phyloP scores from a whole-genome alignment of 2,888 invertebrate species.

The Megalurothrips usitatus region DNA sequence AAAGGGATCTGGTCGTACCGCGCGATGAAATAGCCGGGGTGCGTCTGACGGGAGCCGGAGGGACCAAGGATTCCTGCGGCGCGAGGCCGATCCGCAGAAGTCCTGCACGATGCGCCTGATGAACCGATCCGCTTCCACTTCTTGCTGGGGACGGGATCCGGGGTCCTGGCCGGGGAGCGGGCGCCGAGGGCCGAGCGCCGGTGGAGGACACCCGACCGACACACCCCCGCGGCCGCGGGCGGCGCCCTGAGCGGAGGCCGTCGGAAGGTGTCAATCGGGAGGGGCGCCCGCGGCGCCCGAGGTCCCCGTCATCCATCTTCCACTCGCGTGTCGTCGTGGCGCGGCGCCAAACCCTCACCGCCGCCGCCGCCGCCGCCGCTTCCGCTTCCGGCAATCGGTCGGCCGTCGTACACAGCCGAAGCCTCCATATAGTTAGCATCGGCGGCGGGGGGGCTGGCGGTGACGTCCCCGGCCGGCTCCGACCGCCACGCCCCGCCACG shows the following conservation, averaged over 20 bases:
- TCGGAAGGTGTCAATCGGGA: background rate
- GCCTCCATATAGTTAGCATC: background rate
- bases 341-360: background rate
- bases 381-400: slow-evolving; percentile 4
- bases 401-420: background rate
- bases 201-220: background rate
- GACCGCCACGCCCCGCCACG: background rate
- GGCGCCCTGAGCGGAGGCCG: background rate
- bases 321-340: background rate
- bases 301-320: background rate
- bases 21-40: too few species aligned
- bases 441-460: background rate
- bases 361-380: background rate
- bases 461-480: background rate
- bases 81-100: too few species aligned
- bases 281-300: background rate
- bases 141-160: too few species aligned
- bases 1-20: too few species aligned
- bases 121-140: too few species aligned
- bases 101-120: too few species aligned
- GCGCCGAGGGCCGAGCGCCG: too few species aligned
- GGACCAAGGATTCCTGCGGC: too few species aligned
- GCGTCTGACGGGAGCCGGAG: too few species aligned
- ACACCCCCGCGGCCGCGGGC: background rate
- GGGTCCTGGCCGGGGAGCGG: too few species aligned